These are phyloP conservation scores for Tipula vernalis DNA, from an alignment of 2,888 invertebrate species.

Conservation along the genomic window DNA sequence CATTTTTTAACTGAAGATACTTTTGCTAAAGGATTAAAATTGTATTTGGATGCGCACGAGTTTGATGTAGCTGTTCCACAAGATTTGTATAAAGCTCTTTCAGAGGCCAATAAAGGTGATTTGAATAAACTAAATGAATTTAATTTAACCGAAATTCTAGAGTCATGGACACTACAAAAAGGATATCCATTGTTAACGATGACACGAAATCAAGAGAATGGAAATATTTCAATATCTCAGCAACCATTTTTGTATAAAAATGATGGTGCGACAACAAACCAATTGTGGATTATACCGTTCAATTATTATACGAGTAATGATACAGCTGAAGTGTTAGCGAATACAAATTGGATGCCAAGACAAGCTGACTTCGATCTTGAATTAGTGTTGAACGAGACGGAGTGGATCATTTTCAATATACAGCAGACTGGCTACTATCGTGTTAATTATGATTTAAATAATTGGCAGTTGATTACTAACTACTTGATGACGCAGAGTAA, in stretches of 20 bases:
- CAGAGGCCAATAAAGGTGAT: not conserved
- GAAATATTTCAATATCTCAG: not conserved
- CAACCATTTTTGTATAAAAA: not conserved
- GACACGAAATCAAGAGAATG: slow-evolving; percentile 12
- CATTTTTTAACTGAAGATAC: slow-evolving; percentile 59
- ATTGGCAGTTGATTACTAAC: slow-evolving; percentile 50
- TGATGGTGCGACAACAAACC: not conserved
- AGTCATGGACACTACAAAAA: slow-evolving; percentile 46
- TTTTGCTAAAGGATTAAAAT: slow-evolving; percentile 50
- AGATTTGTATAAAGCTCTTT: slow-evolving; percentile 30
- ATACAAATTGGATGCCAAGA: not conserved
- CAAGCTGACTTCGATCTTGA: not conserved
- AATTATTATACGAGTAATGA: not conserved
- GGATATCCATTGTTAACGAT: slow-evolving; percentile 47
- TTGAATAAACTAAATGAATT: not conserved
- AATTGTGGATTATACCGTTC: not conserved
- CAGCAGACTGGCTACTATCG: slow-evolving; percentile 40
- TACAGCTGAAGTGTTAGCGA: not conserved
- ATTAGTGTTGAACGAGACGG: not conserved
- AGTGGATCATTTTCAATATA: slow-evolving; percentile 23
- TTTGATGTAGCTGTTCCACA: slow-evolving; percentile 24
- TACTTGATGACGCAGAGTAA: not conserved
- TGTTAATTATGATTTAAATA: slow-evolving; percentile 54
- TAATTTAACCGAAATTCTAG: slow-evolving; percentile 33
- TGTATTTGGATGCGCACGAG: slow-evolving; percentile 14